These are phyloP conservation scores for Triops cancriformis DNA, from an alignment of 1,140 invertebrate genomes.

Conservation along the genomic window DNA sequence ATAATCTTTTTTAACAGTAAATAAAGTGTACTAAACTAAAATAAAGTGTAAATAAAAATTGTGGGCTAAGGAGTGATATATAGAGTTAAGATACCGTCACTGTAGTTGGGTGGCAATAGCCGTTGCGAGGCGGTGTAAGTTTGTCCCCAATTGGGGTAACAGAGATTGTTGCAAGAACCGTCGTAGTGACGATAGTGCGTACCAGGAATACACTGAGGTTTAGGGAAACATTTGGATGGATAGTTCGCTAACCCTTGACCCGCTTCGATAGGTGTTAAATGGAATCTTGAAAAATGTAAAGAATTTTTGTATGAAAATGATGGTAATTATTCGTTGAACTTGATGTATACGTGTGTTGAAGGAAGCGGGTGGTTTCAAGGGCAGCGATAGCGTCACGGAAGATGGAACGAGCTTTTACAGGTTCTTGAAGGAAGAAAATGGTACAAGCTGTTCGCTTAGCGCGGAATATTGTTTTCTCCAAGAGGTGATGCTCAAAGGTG, in stretches of 20 bases:
- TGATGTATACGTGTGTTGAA: not conserved
- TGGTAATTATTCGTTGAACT: too few relatives aligned
- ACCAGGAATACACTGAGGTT: slow-evolving; percentile 25
- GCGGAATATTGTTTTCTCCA: not conserved
- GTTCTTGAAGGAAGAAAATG: not conserved
- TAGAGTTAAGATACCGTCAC: slow-evolving; percentile 53
- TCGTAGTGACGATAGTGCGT: slow-evolving; percentile 56
- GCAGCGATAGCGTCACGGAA: not conserved
- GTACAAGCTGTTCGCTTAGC: not conserved
- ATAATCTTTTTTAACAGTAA: too few relatives aligned
- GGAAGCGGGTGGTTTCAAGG: not conserved
- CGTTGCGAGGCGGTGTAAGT: slow-evolving; percentile 43
- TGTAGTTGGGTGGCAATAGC: slow-evolving; percentile 54
- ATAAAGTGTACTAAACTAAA: too few relatives aligned
- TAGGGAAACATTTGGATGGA: not conserved
- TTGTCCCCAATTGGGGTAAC: slow-evolving; percentile 56
- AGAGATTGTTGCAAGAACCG: slow-evolving; percentile 74
- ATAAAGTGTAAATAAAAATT: too few relatives aligned
- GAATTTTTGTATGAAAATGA: too few relatives aligned
- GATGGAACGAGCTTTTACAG: not conserved
- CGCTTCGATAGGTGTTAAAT: not conserved
- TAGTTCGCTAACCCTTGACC: not conserved
- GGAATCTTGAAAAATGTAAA: not conserved
- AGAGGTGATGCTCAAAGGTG: not conserved
- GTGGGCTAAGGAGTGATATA: too few relatives aligned